These are phyloP conservation scores for Camptogramma bilineatum DNA, from an alignment of 2,888 invertebrate species.

Conservation along the genomic window DNA sequence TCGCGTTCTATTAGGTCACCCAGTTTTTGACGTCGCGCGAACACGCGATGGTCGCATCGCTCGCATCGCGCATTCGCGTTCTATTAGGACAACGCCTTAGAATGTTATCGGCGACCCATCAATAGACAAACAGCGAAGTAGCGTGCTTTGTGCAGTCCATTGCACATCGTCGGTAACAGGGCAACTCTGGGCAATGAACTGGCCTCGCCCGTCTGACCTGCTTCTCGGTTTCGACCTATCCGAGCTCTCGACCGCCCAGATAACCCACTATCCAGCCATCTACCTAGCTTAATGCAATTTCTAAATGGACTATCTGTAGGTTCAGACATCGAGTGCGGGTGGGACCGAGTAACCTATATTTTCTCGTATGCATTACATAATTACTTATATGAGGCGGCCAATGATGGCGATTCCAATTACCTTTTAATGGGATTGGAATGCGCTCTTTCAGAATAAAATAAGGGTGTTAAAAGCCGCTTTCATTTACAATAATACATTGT, in stretches of 20 bases:
- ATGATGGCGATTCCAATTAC: slow-evolving; percentile 21
- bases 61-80: too few species aligned
- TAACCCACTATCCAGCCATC: slow-evolving; percentile 15
- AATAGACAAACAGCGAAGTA: slow-evolving; percentile 13
- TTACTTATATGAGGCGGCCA: slow-evolving; percentile 18
- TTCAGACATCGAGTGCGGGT: slow-evolving; percentile 33
- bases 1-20: too few species aligned
- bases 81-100: too few species aligned
- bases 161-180: slow-evolving; percentile 27
- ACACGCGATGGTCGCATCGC: too few species aligned
- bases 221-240: slow-evolving; percentile 44
- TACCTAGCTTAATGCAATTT: slow-evolving; percentile 33
- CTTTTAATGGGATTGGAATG: slow-evolving; percentile 12
- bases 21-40: too few species aligned
- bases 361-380: slow-evolving; percentile 35
- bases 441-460: slow-evolving; percentile 5
- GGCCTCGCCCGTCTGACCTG: slow-evolving; percentile 58
- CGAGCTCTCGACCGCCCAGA: slow-evolving; percentile 18
- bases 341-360: slow-evolving; percentile 35
- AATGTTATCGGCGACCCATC: slow-evolving; percentile 2
- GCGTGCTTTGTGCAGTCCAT: slow-evolving; percentile 52
- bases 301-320: slow-evolving; percentile 39
- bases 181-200: slow-evolving; percentile 49
- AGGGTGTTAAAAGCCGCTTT: background rate
- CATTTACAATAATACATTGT: background rate